phyloP scores from a whole-genome alignment of 2,888 invertebrate species.

The Pristionchus mayeri region DNA sequence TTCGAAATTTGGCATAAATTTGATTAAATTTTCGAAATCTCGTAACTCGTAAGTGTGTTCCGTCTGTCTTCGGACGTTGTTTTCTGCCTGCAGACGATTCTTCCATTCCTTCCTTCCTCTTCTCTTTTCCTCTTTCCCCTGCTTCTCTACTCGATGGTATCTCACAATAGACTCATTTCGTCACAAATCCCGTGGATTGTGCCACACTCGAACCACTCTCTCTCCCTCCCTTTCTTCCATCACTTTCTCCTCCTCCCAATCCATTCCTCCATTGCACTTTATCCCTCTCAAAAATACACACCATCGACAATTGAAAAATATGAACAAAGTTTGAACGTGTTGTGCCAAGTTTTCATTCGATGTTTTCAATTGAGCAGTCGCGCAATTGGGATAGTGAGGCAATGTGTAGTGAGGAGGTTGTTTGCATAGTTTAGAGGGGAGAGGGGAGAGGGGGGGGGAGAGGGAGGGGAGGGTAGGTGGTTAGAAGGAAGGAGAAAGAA shows the following conservation, averaged over 20 bases:
- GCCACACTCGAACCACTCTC: background rate
- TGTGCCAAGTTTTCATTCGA: conserved; percentile 1
- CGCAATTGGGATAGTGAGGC: conserved; percentile 5
- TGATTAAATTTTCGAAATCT: background rate
- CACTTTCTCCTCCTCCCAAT: background rate
- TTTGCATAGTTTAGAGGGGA: conserved; percentile 42
- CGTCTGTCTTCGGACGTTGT: background rate
- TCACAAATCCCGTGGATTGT: conserved; percentile 8
- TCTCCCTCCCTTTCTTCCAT: background rate
- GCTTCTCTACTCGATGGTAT: background rate
- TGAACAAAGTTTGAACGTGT: background rate
- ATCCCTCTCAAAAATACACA: background rate
- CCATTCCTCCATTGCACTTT: background rate
- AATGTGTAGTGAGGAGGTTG: conserved; percentile 43
- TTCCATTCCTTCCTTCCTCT: background rate
- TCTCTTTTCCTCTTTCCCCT: background rate
- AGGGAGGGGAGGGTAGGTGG: background rate
- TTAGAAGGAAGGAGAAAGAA: background rate
- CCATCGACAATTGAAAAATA: no score
- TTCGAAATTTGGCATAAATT: background rate
- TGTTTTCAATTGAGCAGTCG: background rate
- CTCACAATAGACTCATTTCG: conserved; percentile 4
- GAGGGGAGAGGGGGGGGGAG: background rate
- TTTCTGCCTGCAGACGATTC: background rate
- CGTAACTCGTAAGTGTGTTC: background rate